phyloP scores from a whole-genome alignment of 2,888 invertebrate genomes.

The Ophion ventricosus region DNA sequence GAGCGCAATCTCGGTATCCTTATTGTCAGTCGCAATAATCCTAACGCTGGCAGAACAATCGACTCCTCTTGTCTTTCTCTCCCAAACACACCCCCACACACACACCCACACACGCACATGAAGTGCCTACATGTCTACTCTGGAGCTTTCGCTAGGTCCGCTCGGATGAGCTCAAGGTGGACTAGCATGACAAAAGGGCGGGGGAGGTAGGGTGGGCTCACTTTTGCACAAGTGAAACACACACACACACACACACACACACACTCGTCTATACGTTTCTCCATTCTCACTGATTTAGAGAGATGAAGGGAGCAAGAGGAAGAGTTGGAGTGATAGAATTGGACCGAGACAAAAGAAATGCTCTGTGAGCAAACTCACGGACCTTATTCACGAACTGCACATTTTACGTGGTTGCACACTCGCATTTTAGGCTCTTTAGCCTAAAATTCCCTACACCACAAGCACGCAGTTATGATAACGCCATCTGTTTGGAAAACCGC shows the following conservation, averaged over 20 bases:
- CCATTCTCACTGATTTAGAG: slow-evolving; percentile 4
- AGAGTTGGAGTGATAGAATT: neutral
- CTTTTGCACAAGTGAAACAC: slow-evolving; percentile 49
- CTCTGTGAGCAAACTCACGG: neutral
- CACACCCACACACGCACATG: no score
- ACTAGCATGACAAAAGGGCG: neutral
- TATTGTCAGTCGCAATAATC: slow-evolving; percentile 58
- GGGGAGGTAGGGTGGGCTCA: neutral
- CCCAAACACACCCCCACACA: no score
- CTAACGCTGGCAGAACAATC: slow-evolving; percentile 53
- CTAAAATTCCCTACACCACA: no score
- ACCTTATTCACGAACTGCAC: neutral
- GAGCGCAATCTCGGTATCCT: slow-evolving; percentile 40
- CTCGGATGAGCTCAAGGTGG: slow-evolving; percentile 31
- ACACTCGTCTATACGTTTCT: slow-evolving; percentile 13
- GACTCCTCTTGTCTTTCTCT: slow-evolving; percentile 37
- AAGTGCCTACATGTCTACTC: neutral
- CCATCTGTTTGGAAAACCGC: no score
- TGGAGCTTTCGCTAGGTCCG: slow-evolving; percentile 18
- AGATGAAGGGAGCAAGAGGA: neutral
- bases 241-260: slow-evolving; percentile 30
- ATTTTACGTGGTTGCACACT: neutral
- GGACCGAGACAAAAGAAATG: neutral
- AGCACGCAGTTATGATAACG: no score
- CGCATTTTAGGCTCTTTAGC: no score